phyloP scores from a whole-genome alignment of 2,797 vertebrate species.

The Remorina albescens region DNA sequence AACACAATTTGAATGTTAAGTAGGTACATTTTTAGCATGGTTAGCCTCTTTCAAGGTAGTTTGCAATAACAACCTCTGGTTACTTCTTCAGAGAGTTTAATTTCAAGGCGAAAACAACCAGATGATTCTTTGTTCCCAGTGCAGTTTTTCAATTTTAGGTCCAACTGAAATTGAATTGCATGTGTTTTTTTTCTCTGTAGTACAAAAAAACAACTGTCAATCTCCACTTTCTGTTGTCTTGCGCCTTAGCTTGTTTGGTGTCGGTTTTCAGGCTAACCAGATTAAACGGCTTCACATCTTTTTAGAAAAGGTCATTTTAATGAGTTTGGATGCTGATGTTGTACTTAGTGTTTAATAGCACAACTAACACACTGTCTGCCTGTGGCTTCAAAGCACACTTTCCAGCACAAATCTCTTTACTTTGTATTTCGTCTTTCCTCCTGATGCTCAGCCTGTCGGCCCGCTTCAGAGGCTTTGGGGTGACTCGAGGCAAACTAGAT shows the following conservation, averaged over 20 bases:
- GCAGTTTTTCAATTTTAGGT: neutral
- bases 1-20: conserved; percentile 53
- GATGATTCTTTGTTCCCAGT: neutral
- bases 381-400: neutral
- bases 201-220: neutral
- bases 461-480: neutral
- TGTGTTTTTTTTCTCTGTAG: neutral
- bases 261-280: neutral
- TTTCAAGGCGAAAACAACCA: conserved; percentile 38
- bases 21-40: conserved; percentile 34
- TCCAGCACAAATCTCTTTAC: neutral
- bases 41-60: conserved; percentile 23
- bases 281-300: neutral
- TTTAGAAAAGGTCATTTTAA: neutral
- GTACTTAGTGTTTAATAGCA: neutral
- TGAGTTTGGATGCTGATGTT: too few relatives aligned
- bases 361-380: neutral
- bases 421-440: neutral
- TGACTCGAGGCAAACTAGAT: neutral
- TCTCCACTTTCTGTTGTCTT: neutral
- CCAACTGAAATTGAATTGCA: neutral
- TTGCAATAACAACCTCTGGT: conserved; percentile 50
- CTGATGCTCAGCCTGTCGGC: neutral
- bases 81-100: conserved; percentile 33
- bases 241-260: neutral